Evolutionary conservation across 2,888 invertebrate species (phyloP), one percentile per base, ranked within the genome.

Genomic region (Athripsodes cinereus): DNA sequence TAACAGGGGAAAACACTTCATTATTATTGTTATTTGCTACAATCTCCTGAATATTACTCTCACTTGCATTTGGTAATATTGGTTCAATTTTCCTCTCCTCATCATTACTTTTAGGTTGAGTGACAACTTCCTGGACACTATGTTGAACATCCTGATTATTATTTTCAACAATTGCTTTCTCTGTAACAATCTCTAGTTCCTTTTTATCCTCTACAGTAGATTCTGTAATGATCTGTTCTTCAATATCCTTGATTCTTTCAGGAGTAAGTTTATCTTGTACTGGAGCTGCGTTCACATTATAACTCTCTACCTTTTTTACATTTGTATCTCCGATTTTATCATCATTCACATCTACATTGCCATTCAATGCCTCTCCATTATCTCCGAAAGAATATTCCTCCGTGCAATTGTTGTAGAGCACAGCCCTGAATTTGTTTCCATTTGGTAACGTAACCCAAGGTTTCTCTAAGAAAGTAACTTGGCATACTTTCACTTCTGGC

Each of bases 321-420:
- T 40, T 40, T 8, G 40, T 22, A 11, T 50, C 50, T 5, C 19
- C 6, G 5, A 46, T 66, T 19, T 67, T 62, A 1, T 63, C 53
- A 11, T 31, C 31, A 11, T 31, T 13, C 16, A 40, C 16, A 26
- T 26, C 26, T 26, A 10, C 3, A 26, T 26, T 26, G 10, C 26
- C 10, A 3, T 26, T 3, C 57, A 70, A 60, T 22, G 70, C 66
- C 68, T 74, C 72, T 34, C 74, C 74, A 59, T 73, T 68, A 57
- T 74, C 74, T 31, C 72, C 73, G 66, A 74, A 82, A 61, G 71
- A 70, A 76, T 81, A 82, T 52, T 78, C 73, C 51, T 73, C 70
- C 1, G 85, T 86, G 67, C 87, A 87, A 67, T 88, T 88, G 65
- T 87, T 86, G 21, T 79, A 73, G 51, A 82, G 69, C 57, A 88